Conservation (phyloP, 2,797 vertebrate species). For the Sebastes miniatus region DNA sequence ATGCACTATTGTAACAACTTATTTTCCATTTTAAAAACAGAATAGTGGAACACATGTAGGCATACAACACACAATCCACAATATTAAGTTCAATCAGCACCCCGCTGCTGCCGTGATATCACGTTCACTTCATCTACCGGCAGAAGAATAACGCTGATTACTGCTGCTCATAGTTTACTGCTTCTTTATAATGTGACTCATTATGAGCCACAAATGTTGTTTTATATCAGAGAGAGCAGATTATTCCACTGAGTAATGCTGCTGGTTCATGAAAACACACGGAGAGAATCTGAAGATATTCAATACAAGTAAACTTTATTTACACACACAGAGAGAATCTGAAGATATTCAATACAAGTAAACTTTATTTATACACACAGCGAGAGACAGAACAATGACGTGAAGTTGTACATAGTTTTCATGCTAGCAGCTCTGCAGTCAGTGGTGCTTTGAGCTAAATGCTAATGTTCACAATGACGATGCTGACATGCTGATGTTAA, state of each 20-base stretch:
- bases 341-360: neutral
- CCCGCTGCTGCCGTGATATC: slow-evolving; percentile 8
- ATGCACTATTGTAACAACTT: neutral
- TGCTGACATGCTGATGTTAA: neutral
- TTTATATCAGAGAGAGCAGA: slow-evolving; percentile 11
- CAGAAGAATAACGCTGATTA: slow-evolving; percentile 51
- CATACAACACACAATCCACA: slow-evolving; percentile 11
- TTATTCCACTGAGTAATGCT: slow-evolving; percentile 1
- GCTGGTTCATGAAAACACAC: neutral
- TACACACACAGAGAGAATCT: neutral
- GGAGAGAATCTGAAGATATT: neutral
- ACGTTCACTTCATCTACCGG: neutral
- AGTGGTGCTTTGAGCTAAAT: neutral
- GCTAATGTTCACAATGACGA: neutral
- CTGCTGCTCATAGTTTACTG: slow-evolving; percentile 28
- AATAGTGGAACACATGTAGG: neutral
- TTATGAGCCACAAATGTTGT: slow-evolving; percentile 37
- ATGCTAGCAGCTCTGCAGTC: neutral
- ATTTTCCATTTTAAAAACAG: neutral
- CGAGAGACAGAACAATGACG: neutral
- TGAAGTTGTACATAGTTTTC: neutral
- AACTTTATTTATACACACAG: neutral
- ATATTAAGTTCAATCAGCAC: slow-evolving; percentile 38
- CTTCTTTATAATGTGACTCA: slow-evolving; percentile 37
- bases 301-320: neutral